A percentile compares a stretch with the other conserved stretches of the same genome.
phyloP scores from a whole-genome alignment of 2,797 vertebrate genomes.

The Chiroxiphia lanceolata region DNA sequence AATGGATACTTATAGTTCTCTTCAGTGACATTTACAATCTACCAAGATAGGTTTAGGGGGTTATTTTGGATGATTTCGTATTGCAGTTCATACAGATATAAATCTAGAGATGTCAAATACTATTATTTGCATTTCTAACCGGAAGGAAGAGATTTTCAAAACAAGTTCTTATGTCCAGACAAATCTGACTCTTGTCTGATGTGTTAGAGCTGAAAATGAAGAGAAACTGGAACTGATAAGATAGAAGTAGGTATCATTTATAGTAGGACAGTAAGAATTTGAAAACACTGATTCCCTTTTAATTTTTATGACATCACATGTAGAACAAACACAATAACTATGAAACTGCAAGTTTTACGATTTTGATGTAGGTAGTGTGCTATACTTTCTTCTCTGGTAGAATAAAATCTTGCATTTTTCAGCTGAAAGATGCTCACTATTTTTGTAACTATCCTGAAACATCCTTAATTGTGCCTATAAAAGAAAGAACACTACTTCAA shows the following conservation, averaged over 20 bases:
- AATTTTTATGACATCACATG: background rate
- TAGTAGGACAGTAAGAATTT: background rate
- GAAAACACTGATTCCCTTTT: background rate
- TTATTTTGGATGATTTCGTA: background rate
- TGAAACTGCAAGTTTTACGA: background rate
- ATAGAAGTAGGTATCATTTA: background rate
- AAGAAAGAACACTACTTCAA: background rate
- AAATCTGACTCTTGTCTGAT: background rate
- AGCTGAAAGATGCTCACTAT: background rate
- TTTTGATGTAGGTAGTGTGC: background rate
- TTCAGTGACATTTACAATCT: conserved; percentile 30
- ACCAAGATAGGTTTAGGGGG: background rate
- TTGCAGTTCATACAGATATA: background rate
- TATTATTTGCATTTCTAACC: background rate
- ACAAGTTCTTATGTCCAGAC: background rate
- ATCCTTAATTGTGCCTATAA: background rate
- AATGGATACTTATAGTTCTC: conserved; percentile 24
- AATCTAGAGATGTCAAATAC: background rate
- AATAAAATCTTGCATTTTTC: background rate
- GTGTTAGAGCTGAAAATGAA: background rate
- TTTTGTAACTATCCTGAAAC: background rate
- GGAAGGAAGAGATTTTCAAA: background rate
- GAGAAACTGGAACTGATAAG: background rate
- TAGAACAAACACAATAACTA: background rate
- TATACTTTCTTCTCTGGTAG: background rate